A percentile compares a stretch with the other conserved stretches of the same genome.
phyloP scores from a whole-genome alignment of 2,797 vertebrate species.

The Takifugu rubripes region DNA sequence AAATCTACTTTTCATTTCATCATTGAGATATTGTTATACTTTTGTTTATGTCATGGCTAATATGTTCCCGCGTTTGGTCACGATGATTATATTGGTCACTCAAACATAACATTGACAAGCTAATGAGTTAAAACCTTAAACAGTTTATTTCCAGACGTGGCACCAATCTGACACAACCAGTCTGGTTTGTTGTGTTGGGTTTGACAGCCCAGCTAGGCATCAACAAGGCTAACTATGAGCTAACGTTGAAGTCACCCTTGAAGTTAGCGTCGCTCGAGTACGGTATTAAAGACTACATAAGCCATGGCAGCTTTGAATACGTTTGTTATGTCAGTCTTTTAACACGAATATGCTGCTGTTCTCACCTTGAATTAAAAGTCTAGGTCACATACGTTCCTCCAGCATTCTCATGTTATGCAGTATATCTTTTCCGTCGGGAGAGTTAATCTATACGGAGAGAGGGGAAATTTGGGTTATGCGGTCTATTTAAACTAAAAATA shows the following conservation, averaged over 20 bases:
- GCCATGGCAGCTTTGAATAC: not conserved
- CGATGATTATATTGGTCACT: not conserved
- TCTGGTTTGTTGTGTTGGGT: not conserved
- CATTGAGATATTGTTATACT: too few relatives aligned
- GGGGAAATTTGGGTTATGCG: slow-evolving; percentile 22
- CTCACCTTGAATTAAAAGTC: slow-evolving; percentile 72
- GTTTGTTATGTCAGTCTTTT: not conserved
- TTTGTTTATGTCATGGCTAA: too few relatives aligned
- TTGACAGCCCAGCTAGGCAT: slow-evolving; percentile 27
- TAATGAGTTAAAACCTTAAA: not conserved
- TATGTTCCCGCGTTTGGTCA: too few relatives aligned
- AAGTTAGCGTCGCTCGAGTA: slow-evolving; percentile 1
- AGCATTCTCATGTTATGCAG: slow-evolving; percentile 43
- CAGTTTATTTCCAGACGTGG: not conserved
- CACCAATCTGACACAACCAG: not conserved
- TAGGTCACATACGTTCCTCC: slow-evolving; percentile 65
- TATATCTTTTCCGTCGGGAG: slow-evolving; percentile 17
- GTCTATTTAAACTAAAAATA: too few relatives aligned
- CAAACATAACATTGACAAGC: not conserved
- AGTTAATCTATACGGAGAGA: not conserved
- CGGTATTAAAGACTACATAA: slow-evolving; percentile 2
- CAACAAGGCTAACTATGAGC: slow-evolving; percentile 41
- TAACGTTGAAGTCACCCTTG: slow-evolving; percentile 35
- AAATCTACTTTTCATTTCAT: too few relatives aligned
- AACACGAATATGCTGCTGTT: slow-evolving; percentile 8